phyloP scores from a whole-genome alignment of 2,888 invertebrate genomes.

The Polyploca ridens region DNA sequence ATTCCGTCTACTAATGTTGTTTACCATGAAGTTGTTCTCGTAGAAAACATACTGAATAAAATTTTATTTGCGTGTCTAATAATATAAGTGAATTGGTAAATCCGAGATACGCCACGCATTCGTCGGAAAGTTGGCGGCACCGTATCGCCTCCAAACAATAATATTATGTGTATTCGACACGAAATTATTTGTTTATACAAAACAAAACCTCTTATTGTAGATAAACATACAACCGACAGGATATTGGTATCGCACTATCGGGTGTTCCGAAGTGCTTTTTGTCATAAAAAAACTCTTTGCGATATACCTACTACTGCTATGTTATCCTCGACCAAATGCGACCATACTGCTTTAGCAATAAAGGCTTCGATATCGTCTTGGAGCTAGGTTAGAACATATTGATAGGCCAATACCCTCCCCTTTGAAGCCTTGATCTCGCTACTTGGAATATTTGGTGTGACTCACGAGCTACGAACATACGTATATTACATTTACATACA shows the following conservation, averaged over 20 bases:
- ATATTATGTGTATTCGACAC: slow-evolving; percentile 5
- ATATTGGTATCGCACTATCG: slow-evolving; percentile 16
- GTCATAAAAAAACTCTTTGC: slow-evolving; percentile 40
- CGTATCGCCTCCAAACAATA: slow-evolving; percentile 6
- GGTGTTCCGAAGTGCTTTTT: slow-evolving; percentile 39
- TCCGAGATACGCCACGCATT: slow-evolving; percentile 1
- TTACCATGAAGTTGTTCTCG: not conserved
- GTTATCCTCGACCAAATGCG: not conserved
- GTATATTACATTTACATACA: slow-evolving; percentile 15
- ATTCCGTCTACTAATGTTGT: slow-evolving; percentile 3
- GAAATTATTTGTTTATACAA: slow-evolving; percentile 8
- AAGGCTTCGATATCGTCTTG: not conserved
- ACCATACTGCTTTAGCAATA: not conserved
- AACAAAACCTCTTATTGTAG: slow-evolving; percentile 7
- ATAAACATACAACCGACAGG: slow-evolving; percentile 6
- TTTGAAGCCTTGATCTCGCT: slow-evolving; percentile 61
- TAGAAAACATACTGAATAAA: not conserved
- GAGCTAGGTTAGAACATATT: slow-evolving; percentile 28
- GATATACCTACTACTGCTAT: not conserved
- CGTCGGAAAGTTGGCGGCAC: not conserved
- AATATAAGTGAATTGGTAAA: slow-evolving; percentile 1
- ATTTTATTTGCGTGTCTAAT: slow-evolving; percentile 3
- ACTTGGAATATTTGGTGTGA: slow-evolving; percentile 52
- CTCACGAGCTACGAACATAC: slow-evolving; percentile 38
- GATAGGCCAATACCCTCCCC: slow-evolving; percentile 64